These are phyloP conservation scores for Drosophila repleta DNA, from an alignment of 1,140 invertebrate species.

Conservation along the genomic window DNA sequence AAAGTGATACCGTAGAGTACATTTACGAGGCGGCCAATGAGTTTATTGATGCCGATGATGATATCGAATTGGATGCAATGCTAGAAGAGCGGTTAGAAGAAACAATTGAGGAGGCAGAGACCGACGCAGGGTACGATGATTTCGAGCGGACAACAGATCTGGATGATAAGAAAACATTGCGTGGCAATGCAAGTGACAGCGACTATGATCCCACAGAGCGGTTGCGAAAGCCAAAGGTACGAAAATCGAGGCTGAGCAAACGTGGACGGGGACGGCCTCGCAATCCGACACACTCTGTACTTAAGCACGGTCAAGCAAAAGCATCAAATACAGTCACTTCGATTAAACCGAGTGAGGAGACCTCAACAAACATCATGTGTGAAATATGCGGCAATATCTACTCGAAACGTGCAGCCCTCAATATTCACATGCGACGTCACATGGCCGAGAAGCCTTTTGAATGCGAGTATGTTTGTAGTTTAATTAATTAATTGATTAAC, in stretches of 20 bases:
- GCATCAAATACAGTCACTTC: conserved; percentile 2
- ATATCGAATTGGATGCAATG: conserved; percentile 67
- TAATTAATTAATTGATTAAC: not conserved
- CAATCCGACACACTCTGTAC: conserved; percentile 17
- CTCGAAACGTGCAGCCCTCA: conserved; percentile 70
- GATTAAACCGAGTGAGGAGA: conserved; percentile 51
- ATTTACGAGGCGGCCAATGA: conserved; percentile 70
- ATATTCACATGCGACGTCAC: conserved; percentile 81
- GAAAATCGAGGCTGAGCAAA: conserved; percentile 50
- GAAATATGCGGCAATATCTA: conserved; percentile 81
- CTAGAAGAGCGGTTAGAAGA: conserved; percentile 65
- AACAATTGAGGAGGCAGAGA: conserved; percentile 41
- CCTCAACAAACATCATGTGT: conserved; percentile 73
- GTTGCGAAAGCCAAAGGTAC: conserved; percentile 46
- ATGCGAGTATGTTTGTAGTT: conserved; percentile 69
- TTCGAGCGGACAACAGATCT: conserved; percentile 47
- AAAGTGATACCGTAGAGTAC: conserved; percentile 61
- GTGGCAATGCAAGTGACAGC: conserved; percentile 57
- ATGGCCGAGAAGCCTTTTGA: conserved; percentile 76
- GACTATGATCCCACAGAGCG: conserved; percentile 62
- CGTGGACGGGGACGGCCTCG: conserved; percentile 61
- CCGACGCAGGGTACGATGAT: conserved; percentile 40
- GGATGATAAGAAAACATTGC: conserved; percentile 49
- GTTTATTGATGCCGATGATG: conserved; percentile 72
- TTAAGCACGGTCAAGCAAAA: conserved; percentile 27